Evolutionary conservation across 2,888 invertebrate species (phyloP), one percentile per base, ranked within the genome.

Genomic region (Calameuta idolon): DNA sequence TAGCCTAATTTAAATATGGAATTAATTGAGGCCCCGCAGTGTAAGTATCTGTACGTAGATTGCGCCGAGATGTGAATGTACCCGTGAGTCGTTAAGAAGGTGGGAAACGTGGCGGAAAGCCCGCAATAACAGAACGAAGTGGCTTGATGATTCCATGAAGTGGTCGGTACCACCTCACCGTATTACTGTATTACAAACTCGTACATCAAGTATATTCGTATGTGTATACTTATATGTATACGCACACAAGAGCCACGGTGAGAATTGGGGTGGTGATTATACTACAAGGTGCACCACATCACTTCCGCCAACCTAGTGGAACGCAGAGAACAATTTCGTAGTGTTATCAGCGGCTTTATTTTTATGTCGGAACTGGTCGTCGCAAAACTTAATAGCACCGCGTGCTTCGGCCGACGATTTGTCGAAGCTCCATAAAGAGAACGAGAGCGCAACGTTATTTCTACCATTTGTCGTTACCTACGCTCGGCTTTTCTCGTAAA

Each of bases 1-100:
- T 84, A 82, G 81, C 77, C 82, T 80, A 81, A 86, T 86, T 84
- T 84, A 83, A 85, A 86, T 85, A 80, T 83, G 77, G 81, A 85
- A 85, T 86, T 84, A 85, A 87, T 84, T 83, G 84, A 55, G 55
- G 55, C 55, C 23, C 55, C 23, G 55, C 55, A 55, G 55, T 9
- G 55, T 55, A 55, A 23, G 23, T 55, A 9, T 55, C 55, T 23
- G 1, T 55, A 55, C 55, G 9, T 23, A 55, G 9, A 55, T 23
- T 55, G 55, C 23, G 55, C 23, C 23, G 23, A 9, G 55, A 55
- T 23, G 55, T 9, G 55, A 55, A 55, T 55, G 55, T 55, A 55
- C 23, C 5, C 55, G 55, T 9, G 55, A 55, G 55, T 55, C 55
- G 55, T 55, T 55, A 23, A 55, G 55, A 55, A 55, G 55, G 55